These are phyloP conservation scores for Pteromalus puparum DNA, from an alignment of 1,140 invertebrate genomes.

Conservation along the genomic window DNA sequence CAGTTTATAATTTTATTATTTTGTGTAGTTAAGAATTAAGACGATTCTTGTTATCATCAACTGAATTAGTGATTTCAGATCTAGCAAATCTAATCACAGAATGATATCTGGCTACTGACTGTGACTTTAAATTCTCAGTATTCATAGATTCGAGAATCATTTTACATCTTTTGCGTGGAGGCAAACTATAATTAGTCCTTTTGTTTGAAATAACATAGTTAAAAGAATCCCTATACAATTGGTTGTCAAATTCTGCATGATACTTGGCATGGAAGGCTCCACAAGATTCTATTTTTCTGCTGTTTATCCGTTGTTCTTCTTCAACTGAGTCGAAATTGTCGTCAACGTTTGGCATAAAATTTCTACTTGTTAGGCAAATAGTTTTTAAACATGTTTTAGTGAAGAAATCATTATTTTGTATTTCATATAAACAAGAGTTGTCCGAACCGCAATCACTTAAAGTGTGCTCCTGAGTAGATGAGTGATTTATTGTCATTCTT, in stretches of 20 bases:
- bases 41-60: not conserved
- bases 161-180: conserved; percentile 85
- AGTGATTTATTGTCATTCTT: not conserved
- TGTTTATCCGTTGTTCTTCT: conserved; percentile 60
- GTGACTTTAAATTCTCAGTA: conserved; percentile 69
- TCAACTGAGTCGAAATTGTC: conserved; percentile 31
- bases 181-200: conserved; percentile 82
- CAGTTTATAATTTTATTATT: too few species aligned
- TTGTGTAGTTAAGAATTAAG: not conserved
- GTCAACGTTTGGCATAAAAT: conserved; percentile 61
- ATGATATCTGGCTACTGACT: conserved; percentile 79
- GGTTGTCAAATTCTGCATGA: conserved; percentile 77
- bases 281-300: conserved; percentile 56
- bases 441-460: not conserved
- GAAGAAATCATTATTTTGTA: conserved; percentile 16
- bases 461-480: not conserved
- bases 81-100: conserved; percentile 89
- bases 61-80: conserved; percentile 65
- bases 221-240: conserved; percentile 78
- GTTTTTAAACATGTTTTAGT: not conserved
- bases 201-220: conserved; percentile 76
- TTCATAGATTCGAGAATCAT: conserved; percentile 85
- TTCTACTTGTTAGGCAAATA: conserved; percentile 66
- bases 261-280: conserved; percentile 79
- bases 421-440: conserved; percentile 30